Conservation (phyloP, 64 coral and sea anemone genomes). For the Cladopsammia gracilis region DNA sequence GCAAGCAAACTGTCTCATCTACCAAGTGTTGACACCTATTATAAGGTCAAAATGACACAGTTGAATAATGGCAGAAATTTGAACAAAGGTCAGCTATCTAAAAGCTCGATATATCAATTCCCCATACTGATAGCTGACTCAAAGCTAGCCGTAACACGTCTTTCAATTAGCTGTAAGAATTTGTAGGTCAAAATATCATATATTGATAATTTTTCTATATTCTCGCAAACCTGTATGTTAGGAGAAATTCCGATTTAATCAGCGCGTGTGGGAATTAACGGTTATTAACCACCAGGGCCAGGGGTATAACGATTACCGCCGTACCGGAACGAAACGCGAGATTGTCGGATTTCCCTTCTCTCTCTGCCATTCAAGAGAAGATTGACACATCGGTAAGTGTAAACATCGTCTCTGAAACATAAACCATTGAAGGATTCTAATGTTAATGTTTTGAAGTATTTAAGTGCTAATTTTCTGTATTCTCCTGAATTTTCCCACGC, state of each 20-base stretch:
- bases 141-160: too few relatives aligned
- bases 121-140: neutral
- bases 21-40: neutral
- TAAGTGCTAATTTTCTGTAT: neutral
- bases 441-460: neutral
- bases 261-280: neutral
- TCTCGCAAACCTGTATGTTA: neutral
- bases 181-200: too few relatives aligned
- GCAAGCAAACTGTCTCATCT: neutral
- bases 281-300: neutral
- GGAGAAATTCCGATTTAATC: neutral
- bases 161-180: too few relatives aligned
- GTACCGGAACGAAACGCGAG: neutral
- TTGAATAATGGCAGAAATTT: neutral
- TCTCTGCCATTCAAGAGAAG: neutral
- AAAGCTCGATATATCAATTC: neutral
- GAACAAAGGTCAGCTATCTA: neutral
- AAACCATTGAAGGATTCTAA: constrained; percentile 31
- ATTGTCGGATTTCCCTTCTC: neutral
- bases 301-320: neutral
- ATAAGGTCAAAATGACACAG: neutral
- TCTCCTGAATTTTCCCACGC: neutral
- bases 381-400: constrained; percentile 54
- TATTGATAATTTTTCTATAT: neutral
- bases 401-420: constrained; percentile 40